Conservation (phyloP, 2,797 vertebrate species). For the Lepilemur septentrionalis region DNA sequence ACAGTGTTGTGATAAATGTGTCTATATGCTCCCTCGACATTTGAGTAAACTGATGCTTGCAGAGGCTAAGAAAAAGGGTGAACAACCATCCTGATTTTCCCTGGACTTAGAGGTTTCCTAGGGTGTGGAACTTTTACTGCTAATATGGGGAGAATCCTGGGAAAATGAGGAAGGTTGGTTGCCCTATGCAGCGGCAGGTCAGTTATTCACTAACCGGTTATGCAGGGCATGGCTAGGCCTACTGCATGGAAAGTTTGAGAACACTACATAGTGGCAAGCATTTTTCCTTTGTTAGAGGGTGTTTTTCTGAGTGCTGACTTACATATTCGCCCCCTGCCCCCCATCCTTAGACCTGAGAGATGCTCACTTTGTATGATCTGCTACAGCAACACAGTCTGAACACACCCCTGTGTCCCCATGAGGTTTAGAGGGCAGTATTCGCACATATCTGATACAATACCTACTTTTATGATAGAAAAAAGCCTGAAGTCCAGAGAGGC, state of each 20-base stretch:
- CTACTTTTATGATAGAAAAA: not conserved
- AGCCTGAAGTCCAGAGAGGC: not conserved
- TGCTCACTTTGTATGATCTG: not conserved
- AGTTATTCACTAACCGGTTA: not conserved
- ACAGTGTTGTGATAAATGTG: not conserved
- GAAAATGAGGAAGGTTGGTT: not conserved
- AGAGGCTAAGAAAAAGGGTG: not conserved
- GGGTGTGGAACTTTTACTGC: not conserved
- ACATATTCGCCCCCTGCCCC: not conserved
- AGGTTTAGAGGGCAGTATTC: not conserved
- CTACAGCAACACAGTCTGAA: not conserved
- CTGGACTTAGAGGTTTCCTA: not conserved
- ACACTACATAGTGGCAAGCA: no score
- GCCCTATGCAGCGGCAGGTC: not conserved
- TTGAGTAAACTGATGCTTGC: not conserved
- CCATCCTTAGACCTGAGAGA: not conserved
- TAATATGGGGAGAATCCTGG: not conserved
- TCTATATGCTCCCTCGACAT: not conserved
- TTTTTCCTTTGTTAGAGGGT: not conserved
- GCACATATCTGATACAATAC: not conserved
- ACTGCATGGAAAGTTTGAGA: not conserved
- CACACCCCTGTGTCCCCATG: not conserved
- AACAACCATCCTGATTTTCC: not conserved
- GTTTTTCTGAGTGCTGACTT: not conserved
- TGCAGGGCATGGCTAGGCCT: not conserved